Conservation (phyloP, 1,140 invertebrate species). For the Trichonephila inaurata region DNA sequence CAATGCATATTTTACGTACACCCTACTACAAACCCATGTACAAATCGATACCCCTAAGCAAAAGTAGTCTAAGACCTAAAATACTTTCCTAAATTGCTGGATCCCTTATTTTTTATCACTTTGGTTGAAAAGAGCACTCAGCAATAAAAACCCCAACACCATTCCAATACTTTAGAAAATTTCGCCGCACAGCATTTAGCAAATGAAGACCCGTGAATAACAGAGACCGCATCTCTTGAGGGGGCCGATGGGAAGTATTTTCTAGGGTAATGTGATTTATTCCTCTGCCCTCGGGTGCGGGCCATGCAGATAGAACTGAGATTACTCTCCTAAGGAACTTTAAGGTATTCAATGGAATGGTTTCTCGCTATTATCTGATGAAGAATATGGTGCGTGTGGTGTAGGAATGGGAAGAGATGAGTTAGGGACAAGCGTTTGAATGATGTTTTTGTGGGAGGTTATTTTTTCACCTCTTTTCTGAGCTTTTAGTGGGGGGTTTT, state of each 20-base stretch:
- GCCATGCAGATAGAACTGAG: conserved; percentile 57
- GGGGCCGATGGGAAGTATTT: neutral
- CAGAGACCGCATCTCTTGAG: neutral
- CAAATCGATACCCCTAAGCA: conserved; percentile 8
- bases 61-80: conserved; percentile 46
- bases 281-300: neutral
- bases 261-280: conserved; percentile 56
- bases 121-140: conserved; percentile 7
- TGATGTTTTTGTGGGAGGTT: neutral
- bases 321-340: conserved; percentile 64
- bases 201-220: conserved; percentile 39
- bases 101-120: conserved; percentile 26
- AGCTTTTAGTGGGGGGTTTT: neutral
- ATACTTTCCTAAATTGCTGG: conserved; percentile 50
- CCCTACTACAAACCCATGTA: neutral
- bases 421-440: conserved; percentile 32
- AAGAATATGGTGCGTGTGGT: conserved; percentile 35
- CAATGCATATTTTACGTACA: no score
- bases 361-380: conserved; percentile 63
- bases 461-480: neutral
- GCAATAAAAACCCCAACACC: conserved; percentile 42
- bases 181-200: conserved; percentile 49
- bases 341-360: conserved; percentile 60
- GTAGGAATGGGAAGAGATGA: conserved; percentile 19
- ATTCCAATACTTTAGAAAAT: conserved; percentile 48